Evolutionary conservation across 2,113 vertebrate species (phyloP), one percentile per base, ranked within the genome.

Genomic region (Phrynocephalus versicolor): DNA sequence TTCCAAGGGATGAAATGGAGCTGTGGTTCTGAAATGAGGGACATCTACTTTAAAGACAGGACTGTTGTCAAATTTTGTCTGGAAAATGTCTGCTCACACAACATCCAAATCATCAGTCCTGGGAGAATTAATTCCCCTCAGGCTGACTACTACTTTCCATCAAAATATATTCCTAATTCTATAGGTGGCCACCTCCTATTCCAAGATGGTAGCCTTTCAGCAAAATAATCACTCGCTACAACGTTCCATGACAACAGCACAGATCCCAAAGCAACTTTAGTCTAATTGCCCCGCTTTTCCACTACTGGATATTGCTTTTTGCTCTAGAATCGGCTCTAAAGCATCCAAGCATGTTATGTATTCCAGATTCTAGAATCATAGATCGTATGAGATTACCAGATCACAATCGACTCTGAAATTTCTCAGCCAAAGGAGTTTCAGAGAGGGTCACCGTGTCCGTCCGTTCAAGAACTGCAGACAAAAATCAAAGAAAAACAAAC

Each of bases 341-440:
- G 89, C 83, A 33, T 79, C 81, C 45, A 41, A 37, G 60, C 23
- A 67, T 55, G 45, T 35, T 27, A n/a, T 30, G 16, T 27, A 21
- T 57, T 76, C 45, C 83, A 64, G 88, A 89, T 89, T 91, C 85
- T 90, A 33, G 18, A 84, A 45, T 18, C 3, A 85, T 88, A 45
- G 87, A 91, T 86, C 86, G 90, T 92, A 51, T 51, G 45, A 6
- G 89, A 92, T 94, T 92, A 92, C 86, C 23, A 92, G 87, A 89
- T 45, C 72, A 85, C 41, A 33, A 72, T 91, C 89, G 87, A 84
- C 91, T n/a, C n/a, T n/a, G n/a, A n/a, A n/a, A n/a, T n/a, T n/a
- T n/a, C n/a, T n/a, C n/a, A n/a, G n/a, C n/a, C n/a, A n/a, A n/a
- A n/a, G n/a, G n/a, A n/a, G n/a, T n/a, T n/a, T n/a, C n/a, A n/a